These are phyloP conservation scores for Eledona agricola DNA, from an alignment of 2,888 invertebrate species.

Conservation along the genomic window DNA sequence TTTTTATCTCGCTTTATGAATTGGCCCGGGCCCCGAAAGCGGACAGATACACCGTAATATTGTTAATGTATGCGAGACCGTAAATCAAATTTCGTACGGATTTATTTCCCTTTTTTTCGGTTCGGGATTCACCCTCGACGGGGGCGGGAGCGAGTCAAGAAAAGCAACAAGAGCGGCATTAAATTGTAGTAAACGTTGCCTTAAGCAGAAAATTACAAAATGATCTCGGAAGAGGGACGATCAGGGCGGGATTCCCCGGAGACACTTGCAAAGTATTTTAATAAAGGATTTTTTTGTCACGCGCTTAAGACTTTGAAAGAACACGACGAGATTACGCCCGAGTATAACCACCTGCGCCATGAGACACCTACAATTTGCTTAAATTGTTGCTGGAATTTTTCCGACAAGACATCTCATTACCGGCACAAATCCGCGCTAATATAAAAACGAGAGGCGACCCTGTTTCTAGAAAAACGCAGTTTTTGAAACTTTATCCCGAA, in stretches of 20 bases:
- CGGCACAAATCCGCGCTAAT: slow-evolving; percentile 45
- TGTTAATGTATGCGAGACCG: slow-evolving; percentile 40
- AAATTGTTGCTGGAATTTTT: slow-evolving; percentile 48
- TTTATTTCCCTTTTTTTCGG: slow-evolving; percentile 11
- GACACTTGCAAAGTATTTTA: slow-evolving; percentile 58
- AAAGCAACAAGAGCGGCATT: slow-evolving; percentile 33
- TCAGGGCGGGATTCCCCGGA: slow-evolving; percentile 43
- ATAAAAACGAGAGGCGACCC: slow-evolving; percentile 41
- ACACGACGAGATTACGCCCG: slow-evolving; percentile 54
- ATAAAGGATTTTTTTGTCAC: slow-evolving; percentile 61
- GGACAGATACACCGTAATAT: slow-evolving; percentile 38
- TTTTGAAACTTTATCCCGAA: no score
- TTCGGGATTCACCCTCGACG: no score
- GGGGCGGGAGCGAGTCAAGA: no score
- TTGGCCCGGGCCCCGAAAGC: slow-evolving; percentile 20
- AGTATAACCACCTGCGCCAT: slow-evolving; percentile 56
- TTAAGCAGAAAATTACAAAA: slow-evolving; percentile 56
- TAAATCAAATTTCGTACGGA: slow-evolving; percentile 36
- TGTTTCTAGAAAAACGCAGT: slow-evolving; percentile 18
- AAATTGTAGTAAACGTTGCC: slow-evolving; percentile 51
- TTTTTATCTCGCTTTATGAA: slow-evolving; percentile 43
- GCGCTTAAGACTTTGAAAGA: slow-evolving; percentile 54
- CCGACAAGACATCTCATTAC: slow-evolving; percentile 47
- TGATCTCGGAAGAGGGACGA: slow-evolving; percentile 50
- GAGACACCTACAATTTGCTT: slow-evolving; percentile 58